Conservation (phyloP, 2,797 vertebrate genomes). For the Platalea minor region DNA sequence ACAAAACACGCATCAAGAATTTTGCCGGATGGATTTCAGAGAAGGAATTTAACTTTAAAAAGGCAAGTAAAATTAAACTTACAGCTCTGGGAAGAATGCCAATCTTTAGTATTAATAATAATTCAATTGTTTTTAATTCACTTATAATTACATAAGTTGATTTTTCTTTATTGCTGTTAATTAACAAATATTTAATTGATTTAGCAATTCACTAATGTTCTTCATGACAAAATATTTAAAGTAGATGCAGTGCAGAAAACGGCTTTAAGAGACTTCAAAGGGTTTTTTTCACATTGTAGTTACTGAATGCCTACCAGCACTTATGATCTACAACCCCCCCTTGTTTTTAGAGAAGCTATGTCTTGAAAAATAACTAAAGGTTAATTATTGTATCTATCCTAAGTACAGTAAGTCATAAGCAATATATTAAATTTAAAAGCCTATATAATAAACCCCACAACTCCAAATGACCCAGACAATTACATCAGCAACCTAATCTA, state of each 20-base stretch:
- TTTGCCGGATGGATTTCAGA: background rate
- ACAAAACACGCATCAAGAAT: background rate
- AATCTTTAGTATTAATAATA: slow-evolving; percentile 71
- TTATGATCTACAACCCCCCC: background rate
- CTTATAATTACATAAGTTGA: slow-evolving; percentile 69
- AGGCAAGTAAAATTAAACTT: slow-evolving; percentile 51
- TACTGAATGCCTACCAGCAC: background rate
- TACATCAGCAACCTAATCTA: slow-evolving; percentile 34
- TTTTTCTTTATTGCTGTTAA: slow-evolving; percentile 68
- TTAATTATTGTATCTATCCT: background rate
- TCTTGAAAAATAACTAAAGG: background rate
- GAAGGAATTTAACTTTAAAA: slow-evolving; percentile 19
- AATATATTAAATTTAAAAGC: slow-evolving; percentile 8
- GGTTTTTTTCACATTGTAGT: background rate
- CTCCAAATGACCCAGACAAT: slow-evolving; percentile 1
- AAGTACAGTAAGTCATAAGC: background rate
- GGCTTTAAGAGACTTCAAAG: background rate
- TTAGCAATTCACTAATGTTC: slow-evolving; percentile 57
- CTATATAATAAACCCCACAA: background rate
- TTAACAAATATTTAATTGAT: slow-evolving; percentile 72
- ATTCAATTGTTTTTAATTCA: slow-evolving; percentile 71
- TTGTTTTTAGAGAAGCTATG: background rate
- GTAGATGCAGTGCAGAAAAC: background rate
- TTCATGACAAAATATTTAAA: slow-evolving; percentile 50
- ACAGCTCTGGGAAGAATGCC: slow-evolving; percentile 68